Percentiles rank a stretch among this genome's conserved stretches.
Evolutionary conservation across 1,140 invertebrate species (phyloP).

Genomic region (Oryctes rhinoceros): DNA sequence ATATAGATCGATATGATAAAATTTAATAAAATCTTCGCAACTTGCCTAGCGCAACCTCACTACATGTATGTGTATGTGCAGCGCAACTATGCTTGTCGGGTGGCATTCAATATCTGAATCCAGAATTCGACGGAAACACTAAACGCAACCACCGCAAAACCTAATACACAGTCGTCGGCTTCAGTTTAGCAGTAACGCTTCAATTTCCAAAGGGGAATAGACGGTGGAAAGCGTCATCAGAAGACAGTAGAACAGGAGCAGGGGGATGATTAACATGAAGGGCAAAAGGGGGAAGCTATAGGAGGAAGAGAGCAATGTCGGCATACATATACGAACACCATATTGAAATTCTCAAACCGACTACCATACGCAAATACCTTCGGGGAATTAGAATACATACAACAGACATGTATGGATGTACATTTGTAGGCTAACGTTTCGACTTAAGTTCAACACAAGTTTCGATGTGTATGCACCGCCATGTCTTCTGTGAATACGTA

Average conservation of each 20-base stretch:
- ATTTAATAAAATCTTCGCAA: not conserved
- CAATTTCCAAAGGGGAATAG: slow-evolving; percentile 13
- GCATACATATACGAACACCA: not conserved
- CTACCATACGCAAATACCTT: slow-evolving; percentile 14
- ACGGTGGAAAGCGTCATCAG: not conserved
- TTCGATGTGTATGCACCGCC: not conserved
- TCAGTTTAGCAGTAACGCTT: not conserved
- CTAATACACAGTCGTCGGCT: not conserved
- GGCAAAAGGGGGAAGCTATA: not conserved
- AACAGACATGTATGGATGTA: not conserved
- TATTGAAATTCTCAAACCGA: slow-evolving; percentile 26
- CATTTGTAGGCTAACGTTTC: slow-evolving; percentile 13
- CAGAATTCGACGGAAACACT: not conserved
- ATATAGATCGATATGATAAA: too few species aligned
- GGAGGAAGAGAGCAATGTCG: not conserved
- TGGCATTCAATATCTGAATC: too few species aligned
- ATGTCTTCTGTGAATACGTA: not conserved
- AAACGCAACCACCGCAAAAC: not conserved
- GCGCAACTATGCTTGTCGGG: not conserved
- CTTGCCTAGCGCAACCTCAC: not conserved
- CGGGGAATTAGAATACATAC: slow-evolving; percentile 32
- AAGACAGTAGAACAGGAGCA: slow-evolving; percentile 21
- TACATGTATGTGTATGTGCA: not conserved
- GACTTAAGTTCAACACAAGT: slow-evolving; percentile 19
- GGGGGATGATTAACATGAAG: slow-evolving; percentile 11